A percentile compares a stretch with the other conserved stretches of the same genome.
Evolutionary conservation across 2,797 vertebrate species (phyloP).

Genomic region (Orientallactaga sibirica): DNA sequence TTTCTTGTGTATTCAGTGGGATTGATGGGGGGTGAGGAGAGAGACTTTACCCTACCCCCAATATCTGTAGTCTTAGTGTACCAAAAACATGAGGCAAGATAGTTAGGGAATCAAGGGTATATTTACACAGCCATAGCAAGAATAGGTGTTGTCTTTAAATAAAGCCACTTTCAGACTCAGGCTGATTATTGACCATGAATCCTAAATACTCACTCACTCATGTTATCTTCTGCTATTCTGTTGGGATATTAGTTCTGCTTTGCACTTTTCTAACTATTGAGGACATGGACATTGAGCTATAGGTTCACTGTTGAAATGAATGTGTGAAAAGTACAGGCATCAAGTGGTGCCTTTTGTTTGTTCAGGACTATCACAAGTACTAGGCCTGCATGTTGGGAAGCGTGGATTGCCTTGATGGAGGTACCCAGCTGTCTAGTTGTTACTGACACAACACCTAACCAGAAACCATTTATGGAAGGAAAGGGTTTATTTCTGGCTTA

Average conservation of each 20-base stretch:
- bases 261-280: not conserved
- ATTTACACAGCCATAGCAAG: not conserved
- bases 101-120: not conserved
- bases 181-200: not conserved
- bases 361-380: not conserved
- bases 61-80: not conserved
- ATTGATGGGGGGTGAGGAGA: not conserved
- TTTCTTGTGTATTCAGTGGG: slow-evolving; percentile 22
- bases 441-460: too few relatives aligned
- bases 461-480: too few relatives aligned
- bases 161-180: not conserved
- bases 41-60: not conserved
- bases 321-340: slow-evolving; percentile 4
- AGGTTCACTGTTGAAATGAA: not conserved
- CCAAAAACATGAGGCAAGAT: not conserved
- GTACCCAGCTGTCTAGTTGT: too few relatives aligned
- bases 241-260: not conserved
- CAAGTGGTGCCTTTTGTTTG: not conserved
- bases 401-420: too few relatives aligned
- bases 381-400: too few relatives aligned
- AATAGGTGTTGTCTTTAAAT: not conserved
- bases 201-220: not conserved
- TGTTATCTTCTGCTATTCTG: not conserved
- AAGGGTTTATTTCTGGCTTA: too few relatives aligned
- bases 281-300: not conserved